Evolutionary conservation across 1,140 invertebrate genomes (phyloP).

Genomic region (Sitophilus oryzae): DNA sequence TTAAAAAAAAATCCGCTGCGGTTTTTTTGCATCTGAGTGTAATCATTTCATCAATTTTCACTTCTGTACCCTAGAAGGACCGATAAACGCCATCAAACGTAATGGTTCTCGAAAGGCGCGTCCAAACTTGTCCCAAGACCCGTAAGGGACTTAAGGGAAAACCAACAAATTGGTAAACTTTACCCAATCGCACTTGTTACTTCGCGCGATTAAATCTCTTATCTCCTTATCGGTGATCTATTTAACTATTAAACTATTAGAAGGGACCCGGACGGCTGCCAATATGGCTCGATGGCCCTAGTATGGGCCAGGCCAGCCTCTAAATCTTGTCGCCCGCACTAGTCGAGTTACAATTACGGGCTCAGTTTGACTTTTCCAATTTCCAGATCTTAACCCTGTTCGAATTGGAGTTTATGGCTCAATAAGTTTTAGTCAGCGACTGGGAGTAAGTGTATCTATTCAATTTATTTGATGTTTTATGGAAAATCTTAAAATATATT

Average conservation of each 20-base stretch:
- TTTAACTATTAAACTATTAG: neutral
- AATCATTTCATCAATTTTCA: no score
- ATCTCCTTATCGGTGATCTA: neutral
- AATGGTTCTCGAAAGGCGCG: no score
- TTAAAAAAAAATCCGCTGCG: no score
- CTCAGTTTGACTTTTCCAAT: slow-evolving; percentile 1
- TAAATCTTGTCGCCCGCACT: neutral
- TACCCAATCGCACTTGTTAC: neutral
- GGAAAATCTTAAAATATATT: no score
- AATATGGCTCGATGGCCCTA: neutral
- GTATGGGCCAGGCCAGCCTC: neutral
- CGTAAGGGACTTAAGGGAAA: neutral
- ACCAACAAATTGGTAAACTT: neutral
- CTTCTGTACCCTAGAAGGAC: no score
- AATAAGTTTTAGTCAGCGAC: neutral
- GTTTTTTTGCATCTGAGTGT: no score
- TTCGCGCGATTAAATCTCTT: neutral
- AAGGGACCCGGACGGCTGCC: neutral
- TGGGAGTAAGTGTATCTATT: neutral
- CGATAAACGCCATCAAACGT: no score
- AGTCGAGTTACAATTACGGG: no score
- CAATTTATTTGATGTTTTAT: no score
- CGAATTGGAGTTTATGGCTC: neutral
- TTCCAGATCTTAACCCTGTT: neutral
- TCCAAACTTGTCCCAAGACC: neutral